Percentiles rank a stretch among this genome's conserved stretches.
These are phyloP conservation scores for Lepilemur septentrionalis DNA, from an alignment of 2,797 vertebrate species.

Conservation along the genomic window DNA sequence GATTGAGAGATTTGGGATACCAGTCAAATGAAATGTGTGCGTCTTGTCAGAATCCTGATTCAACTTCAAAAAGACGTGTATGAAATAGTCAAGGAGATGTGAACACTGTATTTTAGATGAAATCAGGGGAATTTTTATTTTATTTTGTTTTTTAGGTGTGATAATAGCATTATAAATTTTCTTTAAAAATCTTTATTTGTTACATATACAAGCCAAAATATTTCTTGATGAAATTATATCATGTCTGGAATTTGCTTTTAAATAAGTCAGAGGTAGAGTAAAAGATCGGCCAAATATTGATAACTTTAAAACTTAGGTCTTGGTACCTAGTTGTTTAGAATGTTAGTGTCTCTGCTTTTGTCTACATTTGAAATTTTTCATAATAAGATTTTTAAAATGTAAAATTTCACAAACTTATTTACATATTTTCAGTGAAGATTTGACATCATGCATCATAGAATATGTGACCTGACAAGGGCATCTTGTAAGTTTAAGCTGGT, in stretches of 20 bases:
- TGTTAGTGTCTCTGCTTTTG: background rate
- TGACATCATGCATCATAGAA: background rate
- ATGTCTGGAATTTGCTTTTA: slow-evolving; percentile 26
- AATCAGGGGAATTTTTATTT: background rate
- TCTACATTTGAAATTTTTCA: slow-evolving; percentile 20
- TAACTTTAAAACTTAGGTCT: background rate
- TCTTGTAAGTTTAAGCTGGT: slow-evolving; percentile 18
- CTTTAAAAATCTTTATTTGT: background rate
- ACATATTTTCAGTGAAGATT: slow-evolving; percentile 18
- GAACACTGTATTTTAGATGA: slow-evolving; percentile 3
- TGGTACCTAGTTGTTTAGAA: background rate
- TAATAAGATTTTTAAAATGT: background rate
- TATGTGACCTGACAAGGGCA: background rate
- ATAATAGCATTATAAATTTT: background rate
- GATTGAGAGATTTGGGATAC: background rate
- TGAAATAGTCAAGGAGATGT: background rate
- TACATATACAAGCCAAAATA: background rate
- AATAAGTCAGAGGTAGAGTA: slow-evolving; percentile 15
- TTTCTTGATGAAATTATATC: slow-evolving; percentile 39
- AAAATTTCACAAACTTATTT: background rate
- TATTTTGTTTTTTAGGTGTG: background rate
- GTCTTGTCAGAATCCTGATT: background rate
- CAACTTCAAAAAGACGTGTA: background rate
- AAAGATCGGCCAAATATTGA: background rate
- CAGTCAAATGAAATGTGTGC: background rate